Evolutionary conservation across 2,797 vertebrate genomes (phyloP), one percentile per base, ranked within the genome.

Genomic region (Oceanodroma leucorhoa): DNA sequence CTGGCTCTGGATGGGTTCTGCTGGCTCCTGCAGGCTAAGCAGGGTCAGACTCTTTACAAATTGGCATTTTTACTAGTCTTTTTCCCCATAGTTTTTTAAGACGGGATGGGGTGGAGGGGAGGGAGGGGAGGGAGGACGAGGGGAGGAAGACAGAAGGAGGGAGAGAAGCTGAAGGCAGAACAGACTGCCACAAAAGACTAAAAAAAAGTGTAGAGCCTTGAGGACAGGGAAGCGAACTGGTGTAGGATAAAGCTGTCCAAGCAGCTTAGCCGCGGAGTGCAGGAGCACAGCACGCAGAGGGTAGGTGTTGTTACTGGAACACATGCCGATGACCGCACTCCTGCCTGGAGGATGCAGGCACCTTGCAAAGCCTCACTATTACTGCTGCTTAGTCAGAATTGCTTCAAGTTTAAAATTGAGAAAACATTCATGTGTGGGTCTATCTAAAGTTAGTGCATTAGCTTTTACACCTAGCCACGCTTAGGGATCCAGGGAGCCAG

Each of bases 381-480:
- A 70, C 90, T 51, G 90, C 91, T 84, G 93, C 60, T 90, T 91
- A 84, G 83, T 95, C 94, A 94, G 93, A 97, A 96, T 62, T 93
- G 95, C 95, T 98, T 98, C 97, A 98, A 97, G 97, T 98, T 98
- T 97, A 95, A 89, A 90, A 95, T 17, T 83, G 90, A 95, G 95
- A 97, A 90, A 89, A 98, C 98, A 98, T 98, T 98, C 97, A 96
- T 94, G 71, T 95, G 95, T 58, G 67, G 95, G 75, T 93, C 94
- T 94, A 50, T 50, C 95, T 94, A 90, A 90, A 77, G 70, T 96
- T 94, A 96, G 96, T 96, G 97, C 97, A 94, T 95, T 90, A 83
- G 89, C 95, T 94, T 78, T 83, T 75, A 91, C 86, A 79, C 69
- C 73, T 62, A 86, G 82, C 73, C 75, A 83, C 8, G 14, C 77